phyloP scores from a whole-genome alignment of 1,140 invertebrate genomes.

The Cephus cinctus region DNA sequence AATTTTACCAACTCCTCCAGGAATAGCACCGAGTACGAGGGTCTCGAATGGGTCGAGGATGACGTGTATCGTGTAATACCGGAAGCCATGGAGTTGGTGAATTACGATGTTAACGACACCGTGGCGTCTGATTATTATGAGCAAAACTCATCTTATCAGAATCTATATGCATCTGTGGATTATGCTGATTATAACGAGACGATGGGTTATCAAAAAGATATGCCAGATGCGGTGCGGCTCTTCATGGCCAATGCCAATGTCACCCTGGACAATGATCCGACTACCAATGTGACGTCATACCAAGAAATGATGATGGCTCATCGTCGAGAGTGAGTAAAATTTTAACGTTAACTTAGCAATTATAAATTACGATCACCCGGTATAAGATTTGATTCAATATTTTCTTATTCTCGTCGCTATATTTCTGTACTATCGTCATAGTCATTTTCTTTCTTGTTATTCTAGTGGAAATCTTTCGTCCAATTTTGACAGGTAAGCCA shows the following conservation, averaged over 20 bases:
- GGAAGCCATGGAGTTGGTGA: constrained; percentile 26
- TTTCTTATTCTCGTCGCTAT: constrained; percentile 3
- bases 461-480: constrained; percentile 45
- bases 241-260: constrained; percentile 16
- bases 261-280: constrained; percentile 11
- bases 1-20: too few relatives aligned
- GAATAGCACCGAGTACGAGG: constrained; percentile 43
- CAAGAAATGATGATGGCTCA: constrained; percentile 34
- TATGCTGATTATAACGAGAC: constrained; percentile 11
- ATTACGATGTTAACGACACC: constrained; percentile 30
- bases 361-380: constrained; percentile 1
- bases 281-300: constrained; percentile 36
- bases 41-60: constrained; percentile 49
- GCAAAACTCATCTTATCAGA: constrained; percentile 1
- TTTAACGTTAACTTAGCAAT: constrained; percentile 1
- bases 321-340: constrained; percentile 41
- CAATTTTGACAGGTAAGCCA: constrained; percentile 45
- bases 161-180: not conserved
- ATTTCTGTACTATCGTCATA: constrained; percentile 8
- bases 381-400: not conserved
- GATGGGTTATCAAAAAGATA: constrained; percentile 31
- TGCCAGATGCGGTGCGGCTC: constrained; percentile 10
- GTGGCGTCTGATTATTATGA: constrained; percentile 12
- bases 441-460: constrained; percentile 37
- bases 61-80: constrained; percentile 52